Conservation (phyloP, 2,888 invertebrate species). For the Stenchaetothrips biformis region DNA sequence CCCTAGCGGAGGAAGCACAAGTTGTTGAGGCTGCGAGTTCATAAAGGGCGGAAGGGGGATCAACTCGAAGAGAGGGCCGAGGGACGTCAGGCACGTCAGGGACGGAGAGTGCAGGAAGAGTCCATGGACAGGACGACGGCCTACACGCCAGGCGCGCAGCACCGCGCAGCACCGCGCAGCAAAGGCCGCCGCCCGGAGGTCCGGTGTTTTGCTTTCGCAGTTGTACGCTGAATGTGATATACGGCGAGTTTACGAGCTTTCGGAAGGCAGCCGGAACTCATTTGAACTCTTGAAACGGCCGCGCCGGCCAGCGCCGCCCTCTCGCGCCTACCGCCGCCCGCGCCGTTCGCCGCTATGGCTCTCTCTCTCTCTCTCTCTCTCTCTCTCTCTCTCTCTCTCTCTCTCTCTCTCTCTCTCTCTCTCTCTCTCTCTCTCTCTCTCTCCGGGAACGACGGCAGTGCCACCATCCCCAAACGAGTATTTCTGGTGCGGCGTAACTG, state of each 20-base stretch:
- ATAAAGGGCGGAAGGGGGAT: neutral
- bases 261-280: slow-evolving; percentile 24
- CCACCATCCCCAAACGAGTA: slow-evolving; percentile 8
- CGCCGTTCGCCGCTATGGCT: neutral
- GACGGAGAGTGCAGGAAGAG: slow-evolving; percentile 1
- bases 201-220: slow-evolving; percentile 22
- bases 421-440: neutral
- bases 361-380: too few species aligned
- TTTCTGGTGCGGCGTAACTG: slow-evolving; percentile 3
- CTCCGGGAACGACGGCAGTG: neutral
- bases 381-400: neutral
- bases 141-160: neutral
- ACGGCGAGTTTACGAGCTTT: slow-evolving; percentile 24
- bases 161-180: too few species aligned
- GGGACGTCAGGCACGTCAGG: neutral
- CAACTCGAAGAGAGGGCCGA: too few species aligned
- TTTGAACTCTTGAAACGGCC: slow-evolving; percentile 24
- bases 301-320: neutral
- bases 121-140: neutral
- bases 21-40: neutral
- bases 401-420: neutral
- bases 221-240: slow-evolving; percentile 23
- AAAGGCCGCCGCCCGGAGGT: neutral
- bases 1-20: neutral
- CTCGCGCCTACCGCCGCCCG: neutral